These are phyloP conservation scores for Catharus fuscescens DNA, from an alignment of 2,113 vertebrate genomes.

Conservation along the genomic window DNA sequence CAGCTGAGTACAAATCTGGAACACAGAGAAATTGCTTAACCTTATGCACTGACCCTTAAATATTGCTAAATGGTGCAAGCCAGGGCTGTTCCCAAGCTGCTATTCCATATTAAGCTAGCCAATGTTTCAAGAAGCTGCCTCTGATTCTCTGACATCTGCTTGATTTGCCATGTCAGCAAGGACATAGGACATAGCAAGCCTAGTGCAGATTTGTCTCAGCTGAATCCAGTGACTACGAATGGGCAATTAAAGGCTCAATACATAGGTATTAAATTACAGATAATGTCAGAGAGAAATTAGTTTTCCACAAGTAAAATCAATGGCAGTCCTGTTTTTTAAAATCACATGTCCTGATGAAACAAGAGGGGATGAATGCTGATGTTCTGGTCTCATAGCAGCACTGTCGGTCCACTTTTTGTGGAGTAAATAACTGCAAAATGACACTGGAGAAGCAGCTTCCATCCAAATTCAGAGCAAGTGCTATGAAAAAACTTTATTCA, in stretches of 20 bases:
- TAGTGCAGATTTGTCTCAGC: not conserved
- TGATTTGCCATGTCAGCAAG: not conserved
- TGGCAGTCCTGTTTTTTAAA: not conserved
- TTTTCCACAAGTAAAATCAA: not conserved
- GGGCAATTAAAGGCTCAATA: not conserved
- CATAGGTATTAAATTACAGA: not conserved
- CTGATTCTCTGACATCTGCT: not conserved
- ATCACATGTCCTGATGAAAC: not conserved
- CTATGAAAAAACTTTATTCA: not conserved
- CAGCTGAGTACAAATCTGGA: not conserved
- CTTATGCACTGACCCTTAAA: not conserved
- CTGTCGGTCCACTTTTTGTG: not conserved
- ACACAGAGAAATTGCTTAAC: not conserved
- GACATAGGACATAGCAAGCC: not conserved
- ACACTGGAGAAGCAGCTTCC: not conserved
- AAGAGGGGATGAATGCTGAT: not conserved
- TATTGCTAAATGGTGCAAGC: not conserved
- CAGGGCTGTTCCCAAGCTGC: not conserved
- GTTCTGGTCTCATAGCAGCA: not conserved
- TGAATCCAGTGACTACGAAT: not conserved
- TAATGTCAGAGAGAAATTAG: not conserved
- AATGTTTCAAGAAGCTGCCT: not conserved
- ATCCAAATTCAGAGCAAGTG: not conserved
- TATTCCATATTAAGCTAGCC: not conserved
- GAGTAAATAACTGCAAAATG: not conserved